Conservation (phyloP, 2,113 vertebrate species). For the Bufo bufo region DNA sequence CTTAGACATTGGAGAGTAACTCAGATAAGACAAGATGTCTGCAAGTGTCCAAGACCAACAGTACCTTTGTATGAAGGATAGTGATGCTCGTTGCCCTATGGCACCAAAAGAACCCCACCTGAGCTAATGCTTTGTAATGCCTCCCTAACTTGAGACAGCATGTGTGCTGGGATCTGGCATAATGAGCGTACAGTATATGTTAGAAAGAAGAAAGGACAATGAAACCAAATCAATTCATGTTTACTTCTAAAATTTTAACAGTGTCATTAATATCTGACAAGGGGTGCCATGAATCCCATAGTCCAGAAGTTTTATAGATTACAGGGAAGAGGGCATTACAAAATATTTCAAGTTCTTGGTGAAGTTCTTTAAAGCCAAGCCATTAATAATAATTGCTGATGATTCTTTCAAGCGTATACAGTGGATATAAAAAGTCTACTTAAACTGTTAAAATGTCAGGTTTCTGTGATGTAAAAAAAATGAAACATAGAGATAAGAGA, state of each 20-base stretch:
- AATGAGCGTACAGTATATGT: neutral
- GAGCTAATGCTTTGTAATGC: neutral
- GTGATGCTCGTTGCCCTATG: neutral
- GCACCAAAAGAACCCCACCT: neutral
- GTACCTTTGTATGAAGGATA: neutral
- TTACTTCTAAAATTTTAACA: neutral
- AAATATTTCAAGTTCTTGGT: neutral
- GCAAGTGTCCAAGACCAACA: too few species aligned
- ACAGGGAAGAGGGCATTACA: neutral
- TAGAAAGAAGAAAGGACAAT: neutral
- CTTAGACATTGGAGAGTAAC: neutral
- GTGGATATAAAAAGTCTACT: too few species aligned
- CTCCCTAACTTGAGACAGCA: neutral
- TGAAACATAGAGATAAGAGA: too few species aligned
- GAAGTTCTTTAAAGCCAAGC: neutral
- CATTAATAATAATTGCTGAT: neutral
- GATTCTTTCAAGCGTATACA: neutral
- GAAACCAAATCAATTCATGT: neutral
- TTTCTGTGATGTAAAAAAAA: too few species aligned
- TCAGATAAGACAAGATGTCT: neutral
- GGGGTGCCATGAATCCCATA: too few species aligned
- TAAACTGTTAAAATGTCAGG: too few species aligned
- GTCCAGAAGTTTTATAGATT: neutral
- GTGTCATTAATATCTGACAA: neutral
- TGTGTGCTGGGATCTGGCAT: neutral